phyloP scores from a whole-genome alignment of 2,113 vertebrate species.

The Tetrao urogallus region DNA sequence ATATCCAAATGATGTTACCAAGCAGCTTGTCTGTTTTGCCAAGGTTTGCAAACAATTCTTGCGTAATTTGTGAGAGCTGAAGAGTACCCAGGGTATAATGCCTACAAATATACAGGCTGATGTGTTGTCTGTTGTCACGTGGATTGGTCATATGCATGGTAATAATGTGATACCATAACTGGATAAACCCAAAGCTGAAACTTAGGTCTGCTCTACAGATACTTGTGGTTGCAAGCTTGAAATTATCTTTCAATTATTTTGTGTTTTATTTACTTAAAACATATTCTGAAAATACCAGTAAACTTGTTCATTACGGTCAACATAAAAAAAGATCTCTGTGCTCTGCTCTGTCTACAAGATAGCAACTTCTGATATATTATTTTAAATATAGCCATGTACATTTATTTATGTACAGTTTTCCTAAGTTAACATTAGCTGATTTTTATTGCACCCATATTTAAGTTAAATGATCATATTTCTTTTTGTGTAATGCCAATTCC shows the following conservation, averaged over 20 bases:
- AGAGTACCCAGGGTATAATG: background rate
- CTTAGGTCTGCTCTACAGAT: constrained; percentile 19
- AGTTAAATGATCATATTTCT: background rate
- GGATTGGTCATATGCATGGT: background rate
- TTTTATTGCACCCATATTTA: background rate
- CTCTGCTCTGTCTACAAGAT: background rate
- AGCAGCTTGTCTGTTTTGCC: background rate
- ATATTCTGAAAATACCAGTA: constrained; percentile 30
- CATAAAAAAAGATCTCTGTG: background rate
- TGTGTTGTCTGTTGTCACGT: background rate
- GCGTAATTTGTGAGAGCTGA: background rate
- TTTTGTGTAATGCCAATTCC: background rate
- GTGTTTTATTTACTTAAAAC: constrained; percentile 43
- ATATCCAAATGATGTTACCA: background rate
- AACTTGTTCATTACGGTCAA: background rate
- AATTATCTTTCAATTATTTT: constrained; percentile 41
- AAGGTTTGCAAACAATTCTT: constrained; percentile 33
- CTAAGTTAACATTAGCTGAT: background rate
- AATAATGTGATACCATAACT: background rate
- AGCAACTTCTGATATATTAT: background rate
- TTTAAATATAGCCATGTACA: background rate
- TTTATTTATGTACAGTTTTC: background rate
- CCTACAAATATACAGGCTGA: background rate
- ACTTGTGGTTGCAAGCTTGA: constrained; percentile 50
- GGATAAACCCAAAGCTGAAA: constrained; percentile 1